Evolutionary conservation across 2,797 vertebrate genomes (phyloP).

Genomic region (Lophius americanus): DNA sequence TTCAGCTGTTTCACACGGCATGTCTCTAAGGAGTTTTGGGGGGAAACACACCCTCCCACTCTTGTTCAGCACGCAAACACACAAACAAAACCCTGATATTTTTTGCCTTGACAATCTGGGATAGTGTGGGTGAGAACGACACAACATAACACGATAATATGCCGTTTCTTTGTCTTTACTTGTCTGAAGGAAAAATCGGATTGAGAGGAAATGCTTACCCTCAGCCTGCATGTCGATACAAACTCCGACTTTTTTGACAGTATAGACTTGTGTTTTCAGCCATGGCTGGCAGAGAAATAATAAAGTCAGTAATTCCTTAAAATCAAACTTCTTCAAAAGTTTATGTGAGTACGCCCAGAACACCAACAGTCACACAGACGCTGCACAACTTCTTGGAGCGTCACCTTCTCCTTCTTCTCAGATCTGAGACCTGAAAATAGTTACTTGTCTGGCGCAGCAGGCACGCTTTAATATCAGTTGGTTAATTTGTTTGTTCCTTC

Average conservation of each 20-base stretch:
- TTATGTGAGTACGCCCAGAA: conserved; percentile 17
- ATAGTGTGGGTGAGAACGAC: conserved; percentile 22
- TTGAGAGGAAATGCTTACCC: background rate
- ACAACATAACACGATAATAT: conserved; percentile 5
- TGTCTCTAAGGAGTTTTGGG: conserved; percentile 11
- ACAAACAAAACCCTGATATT: conserved; percentile 34
- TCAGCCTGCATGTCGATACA: background rate
- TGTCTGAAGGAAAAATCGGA: background rate
- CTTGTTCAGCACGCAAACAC: background rate
- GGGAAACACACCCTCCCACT: conserved; percentile 19
- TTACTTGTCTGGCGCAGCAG: conserved; percentile 56
- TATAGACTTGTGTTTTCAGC: conserved; percentile 1
- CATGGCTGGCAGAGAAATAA: background rate
- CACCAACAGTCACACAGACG: conserved; percentile 29
- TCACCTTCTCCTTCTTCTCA: conserved; percentile 23
- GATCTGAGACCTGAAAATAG: conserved; percentile 66
- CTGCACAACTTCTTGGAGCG: conserved; percentile 36
- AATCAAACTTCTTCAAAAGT: conserved; percentile 36
- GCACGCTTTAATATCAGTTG: conserved; percentile 49
- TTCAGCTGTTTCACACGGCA: conserved; percentile 51
- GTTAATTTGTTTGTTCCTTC: conserved; percentile 67
- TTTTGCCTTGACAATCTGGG: conserved; percentile 11
- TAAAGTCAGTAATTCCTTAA: background rate
- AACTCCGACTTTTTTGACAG: background rate
- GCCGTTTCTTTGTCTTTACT: conserved; percentile 19